A percentile compares a stretch with the other conserved stretches of the same genome.
Conservation (phyloP, 64 coral and sea anemone species). For the Anthopleura sola region DNA sequence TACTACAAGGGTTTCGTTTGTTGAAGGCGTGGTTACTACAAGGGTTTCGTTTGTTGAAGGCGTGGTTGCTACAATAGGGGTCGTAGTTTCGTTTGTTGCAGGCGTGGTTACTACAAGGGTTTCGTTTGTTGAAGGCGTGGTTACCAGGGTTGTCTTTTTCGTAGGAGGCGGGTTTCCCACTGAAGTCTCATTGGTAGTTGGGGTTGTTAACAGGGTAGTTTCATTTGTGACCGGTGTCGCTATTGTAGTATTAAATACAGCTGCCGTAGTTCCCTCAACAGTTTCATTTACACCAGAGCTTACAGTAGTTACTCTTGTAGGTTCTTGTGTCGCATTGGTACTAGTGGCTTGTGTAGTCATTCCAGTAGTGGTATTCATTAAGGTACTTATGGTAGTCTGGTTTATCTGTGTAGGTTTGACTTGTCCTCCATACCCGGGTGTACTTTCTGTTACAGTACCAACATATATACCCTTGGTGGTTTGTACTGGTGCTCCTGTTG, state of each 20-base stretch:
- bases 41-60: neutral
- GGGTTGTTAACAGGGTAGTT: constrained; percentile 12
- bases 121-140: neutral
- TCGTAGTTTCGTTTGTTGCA: neutral
- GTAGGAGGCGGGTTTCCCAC: neutral
- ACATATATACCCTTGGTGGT: neutral
- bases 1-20: neutral
- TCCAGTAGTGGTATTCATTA: neutral
- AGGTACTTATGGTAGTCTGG: neutral
- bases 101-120: neutral
- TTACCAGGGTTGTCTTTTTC: neutral
- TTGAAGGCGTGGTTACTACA: neutral
- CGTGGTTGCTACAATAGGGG: neutral
- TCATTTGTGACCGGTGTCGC: neutral
- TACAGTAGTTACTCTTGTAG: neutral
- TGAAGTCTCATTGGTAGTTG: neutral
- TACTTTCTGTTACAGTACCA: constrained; percentile 11
- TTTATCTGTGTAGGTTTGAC: neutral
- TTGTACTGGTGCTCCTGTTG: neutral
- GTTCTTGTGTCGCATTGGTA: neutral
- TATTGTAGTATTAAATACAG: neutral
- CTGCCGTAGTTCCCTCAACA: neutral
- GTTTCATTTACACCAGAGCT: neutral
- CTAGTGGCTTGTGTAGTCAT: neutral
- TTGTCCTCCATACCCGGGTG: neutral